phyloP scores from a whole-genome alignment of 2,888 invertebrate genomes.

The Meganola albula region DNA sequence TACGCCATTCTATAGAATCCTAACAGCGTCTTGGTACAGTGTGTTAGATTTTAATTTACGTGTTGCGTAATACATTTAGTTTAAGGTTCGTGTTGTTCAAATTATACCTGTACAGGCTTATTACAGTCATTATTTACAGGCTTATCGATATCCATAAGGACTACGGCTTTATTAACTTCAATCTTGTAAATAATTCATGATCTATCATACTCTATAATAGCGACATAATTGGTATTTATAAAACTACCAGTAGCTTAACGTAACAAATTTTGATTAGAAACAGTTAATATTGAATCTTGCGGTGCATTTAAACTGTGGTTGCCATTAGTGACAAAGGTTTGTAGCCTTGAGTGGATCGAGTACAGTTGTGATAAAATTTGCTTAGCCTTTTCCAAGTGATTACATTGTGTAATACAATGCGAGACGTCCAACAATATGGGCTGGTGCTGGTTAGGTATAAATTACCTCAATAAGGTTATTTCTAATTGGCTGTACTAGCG shows the following conservation, averaged over 20 bases:
- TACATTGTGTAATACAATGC: slow-evolving; percentile 28
- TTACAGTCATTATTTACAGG: slow-evolving; percentile 10
- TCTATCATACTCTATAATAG: too few relatives aligned
- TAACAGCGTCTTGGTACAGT: slow-evolving; percentile 78
- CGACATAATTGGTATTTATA: too few relatives aligned
- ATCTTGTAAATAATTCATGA: slow-evolving; percentile 19
- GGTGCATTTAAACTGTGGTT: slow-evolving; percentile 12
- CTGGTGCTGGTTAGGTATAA: slow-evolving; percentile 24
- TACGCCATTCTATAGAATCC: slow-evolving; percentile 45
- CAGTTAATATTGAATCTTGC: slow-evolving; percentile 24
- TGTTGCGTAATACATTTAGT: slow-evolving; percentile 39
- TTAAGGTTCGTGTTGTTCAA: slow-evolving; percentile 47
- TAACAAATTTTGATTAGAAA: slow-evolving; percentile 22
- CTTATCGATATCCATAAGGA: slow-evolving; percentile 14
- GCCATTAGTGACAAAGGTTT: slow-evolving; percentile 20
- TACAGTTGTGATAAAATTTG: slow-evolving; percentile 41
- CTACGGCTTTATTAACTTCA: slow-evolving; percentile 23
- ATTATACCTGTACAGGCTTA: slow-evolving; percentile 14
- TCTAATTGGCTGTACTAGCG: slow-evolving; percentile 16
- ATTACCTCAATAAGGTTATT: slow-evolving; percentile 28
- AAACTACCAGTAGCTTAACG: slow-evolving; percentile 18
- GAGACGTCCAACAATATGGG: slow-evolving; percentile 27
- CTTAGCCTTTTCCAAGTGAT: slow-evolving; percentile 29
- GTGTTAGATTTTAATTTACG: slow-evolving; percentile 59
- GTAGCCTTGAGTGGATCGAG: slow-evolving; percentile 34